Evolutionary conservation across 2,113 vertebrate genomes (phyloP).

Genomic region (Danionella cerebrum): DNA sequence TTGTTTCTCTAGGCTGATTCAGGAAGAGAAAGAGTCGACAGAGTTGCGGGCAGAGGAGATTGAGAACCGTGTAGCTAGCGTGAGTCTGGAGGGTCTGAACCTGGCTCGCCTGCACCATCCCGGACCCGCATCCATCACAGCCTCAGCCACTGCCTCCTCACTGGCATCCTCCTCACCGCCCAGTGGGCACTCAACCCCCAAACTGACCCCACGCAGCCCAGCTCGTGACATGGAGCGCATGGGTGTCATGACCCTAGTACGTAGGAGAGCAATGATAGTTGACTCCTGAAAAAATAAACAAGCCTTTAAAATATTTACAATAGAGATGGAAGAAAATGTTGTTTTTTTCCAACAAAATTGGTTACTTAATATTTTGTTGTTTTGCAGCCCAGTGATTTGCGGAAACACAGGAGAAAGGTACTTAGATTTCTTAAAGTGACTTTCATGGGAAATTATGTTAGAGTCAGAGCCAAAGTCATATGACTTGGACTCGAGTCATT

Average conservation of each 20-base stretch:
- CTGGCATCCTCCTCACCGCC: slow-evolving; percentile 93
- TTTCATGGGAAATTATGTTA: no score
- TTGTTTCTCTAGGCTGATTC: slow-evolving; percentile 75
- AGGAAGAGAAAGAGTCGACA: slow-evolving; percentile 97
- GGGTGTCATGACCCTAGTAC: slow-evolving; percentile 95
- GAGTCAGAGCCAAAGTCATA: no score
- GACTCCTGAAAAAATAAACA: no score
- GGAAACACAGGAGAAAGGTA: slow-evolving; percentile 99
- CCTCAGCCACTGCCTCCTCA: slow-evolving; percentile 90
- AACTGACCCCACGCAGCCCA: slow-evolving; percentile 88
- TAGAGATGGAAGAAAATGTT: no score
- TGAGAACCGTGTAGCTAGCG: slow-evolving; percentile 92
- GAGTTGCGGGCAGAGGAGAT: slow-evolving; percentile 96
- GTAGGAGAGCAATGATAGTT: no score
- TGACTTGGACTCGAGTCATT: no score
- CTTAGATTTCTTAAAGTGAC: no score
- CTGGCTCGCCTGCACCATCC: slow-evolving; percentile 87
- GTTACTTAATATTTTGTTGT: slow-evolving; percentile 1
- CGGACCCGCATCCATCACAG: slow-evolving; percentile 88
- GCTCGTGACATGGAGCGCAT: slow-evolving; percentile 94
- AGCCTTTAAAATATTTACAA: no score
- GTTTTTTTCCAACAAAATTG: no score
- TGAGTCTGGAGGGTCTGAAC: slow-evolving; percentile 93
- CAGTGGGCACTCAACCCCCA: slow-evolving; percentile 95
- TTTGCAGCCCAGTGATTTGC: slow-evolving; percentile 87